Evolutionary conservation across 2,797 vertebrate genomes (phyloP), one percentile per base, ranked within the genome.

Genomic region (Hozukius guyotensis): DNA sequence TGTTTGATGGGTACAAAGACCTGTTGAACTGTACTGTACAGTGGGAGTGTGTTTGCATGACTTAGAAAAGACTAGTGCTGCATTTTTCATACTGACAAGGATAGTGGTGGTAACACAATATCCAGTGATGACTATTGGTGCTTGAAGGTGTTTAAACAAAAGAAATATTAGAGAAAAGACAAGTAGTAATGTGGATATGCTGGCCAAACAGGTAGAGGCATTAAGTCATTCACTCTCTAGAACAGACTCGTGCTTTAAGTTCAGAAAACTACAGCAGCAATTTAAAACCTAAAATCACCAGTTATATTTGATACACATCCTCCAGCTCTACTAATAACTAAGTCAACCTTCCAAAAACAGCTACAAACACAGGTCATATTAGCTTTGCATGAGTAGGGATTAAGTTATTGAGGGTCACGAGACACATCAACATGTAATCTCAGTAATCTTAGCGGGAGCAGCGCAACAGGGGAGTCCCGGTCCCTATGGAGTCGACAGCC

Each of bases 381-480:
- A 6, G 9, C 46, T 6, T 36, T 53, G 12, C n/a, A 55, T 10
- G n/a, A 72, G 42, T 8, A 56, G n/a, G 65, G 55, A 67, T 57
- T 42, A 46, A 78, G 27, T 61, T 25, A 71, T 11, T 32, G 12
- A 70, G 14, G 61, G 42, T 78, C 20, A 86, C 5, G 20, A 49
- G 22, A 59, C 52, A 83, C 60, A 64, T 25, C 4, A 72, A 64
- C 72, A 82, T 78, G 29, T 57, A 81, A 88, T 87, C 18, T 49
- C 65, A 68, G 52, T 75, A 57, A 80, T 78, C 27, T 68, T 46
- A 75, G 62, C 14, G 20, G 53, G 72, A 53, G 63, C 57, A 29
- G 42, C n/a, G 25, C 10, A 71, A 49, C 73, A 74, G 61, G 32
- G 14, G 65, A 60, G 22, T 29, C 7, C 49, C 24, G 12, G 55